Evolutionary conservation across 2,113 vertebrate species (phyloP), one percentile per base, ranked within the genome.

Genomic region (Petrocephalus zakoni): DNA sequence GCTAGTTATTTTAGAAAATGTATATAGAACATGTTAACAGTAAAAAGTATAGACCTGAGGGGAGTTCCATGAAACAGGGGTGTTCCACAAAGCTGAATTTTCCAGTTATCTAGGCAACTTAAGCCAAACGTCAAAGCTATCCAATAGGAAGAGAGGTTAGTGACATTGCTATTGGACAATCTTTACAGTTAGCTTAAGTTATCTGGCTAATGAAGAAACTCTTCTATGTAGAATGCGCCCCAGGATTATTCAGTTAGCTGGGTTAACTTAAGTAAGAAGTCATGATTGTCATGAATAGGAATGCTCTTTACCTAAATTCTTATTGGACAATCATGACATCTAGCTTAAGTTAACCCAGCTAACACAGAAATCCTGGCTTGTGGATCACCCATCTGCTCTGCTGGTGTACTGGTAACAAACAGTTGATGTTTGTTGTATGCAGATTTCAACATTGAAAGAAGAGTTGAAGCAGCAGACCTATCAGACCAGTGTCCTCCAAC

Each of bases 401-500:
- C 15, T 2, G 17, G 34, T 87, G 34, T 61, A 21, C 56, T 46
- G 86, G 7, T 29, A 87, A 87, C 25, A 34, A 61, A 42, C 17
- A 2, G 5, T 21, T 61, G 17, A 58, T 87, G 85, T 25, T 90
- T 86, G 8, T 34, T 88, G 0, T 92, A 51, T 85, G 47, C 42
- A 95, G 95, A 84, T 94, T 37, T 87, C 55, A 49, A 90, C 91
- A 52, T 52, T 91, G n/a, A 91, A 94, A 91, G 92, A 93, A 92
- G 90, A 94, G 87, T 89, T 95, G 56, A 93, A 94, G 68, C 91
- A 93, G 85, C 94, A 95, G 91, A 94, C 93, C 90, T 95, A 95
- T 61, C 93, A 94, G 68, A 91, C 92, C 22, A 91, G 87, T 51
- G 88, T 97, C 61, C 92, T 97, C 87, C 94, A 95, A 75, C 96